Conservation (phyloP, 2,113 vertebrate genomes). For the Brachyhypopomus gauderio region DNA sequence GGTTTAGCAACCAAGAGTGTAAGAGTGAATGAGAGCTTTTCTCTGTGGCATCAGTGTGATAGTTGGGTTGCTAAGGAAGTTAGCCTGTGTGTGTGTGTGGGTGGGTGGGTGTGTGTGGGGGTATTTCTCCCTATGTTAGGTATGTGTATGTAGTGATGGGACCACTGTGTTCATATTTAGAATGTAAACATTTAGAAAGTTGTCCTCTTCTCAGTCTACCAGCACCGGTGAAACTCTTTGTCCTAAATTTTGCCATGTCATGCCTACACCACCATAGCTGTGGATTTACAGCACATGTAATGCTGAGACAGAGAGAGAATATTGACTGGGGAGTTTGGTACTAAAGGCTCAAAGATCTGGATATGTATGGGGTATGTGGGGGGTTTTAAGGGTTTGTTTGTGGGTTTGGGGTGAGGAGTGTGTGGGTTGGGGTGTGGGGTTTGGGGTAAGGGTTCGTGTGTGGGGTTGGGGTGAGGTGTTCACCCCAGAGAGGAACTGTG, state of each 20-base stretch:
- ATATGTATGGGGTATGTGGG: background rate
- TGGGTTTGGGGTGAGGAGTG: too few species aligned
- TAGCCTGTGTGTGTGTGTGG: background rate
- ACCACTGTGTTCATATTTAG: background rate
- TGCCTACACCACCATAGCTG: background rate
- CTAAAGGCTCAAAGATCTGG: background rate
- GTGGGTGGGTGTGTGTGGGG: background rate
- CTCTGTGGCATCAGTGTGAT: slow-evolving; percentile 7
- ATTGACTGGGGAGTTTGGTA: background rate
- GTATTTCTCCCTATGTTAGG: background rate
- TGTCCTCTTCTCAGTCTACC: background rate
- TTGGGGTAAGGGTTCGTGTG: too few species aligned
- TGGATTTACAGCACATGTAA: background rate
- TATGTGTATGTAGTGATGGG: too few species aligned
- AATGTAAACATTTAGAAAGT: too few species aligned
- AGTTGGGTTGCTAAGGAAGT: slow-evolving; percentile 12
- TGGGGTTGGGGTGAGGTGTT: background rate
- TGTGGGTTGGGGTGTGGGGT: too few species aligned
- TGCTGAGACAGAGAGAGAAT: slow-evolving; percentile 3
- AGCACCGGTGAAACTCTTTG: background rate
- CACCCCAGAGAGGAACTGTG: background rate
- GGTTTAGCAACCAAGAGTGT: slow-evolving; percentile 9
- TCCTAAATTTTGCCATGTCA: slow-evolving; percentile 42
- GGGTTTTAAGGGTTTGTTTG: background rate
- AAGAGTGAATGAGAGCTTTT: background rate